Evolutionary conservation across 2,888 invertebrate species (phyloP), one percentile per base, ranked within the genome.

Genomic region (Drosophila kambysellisi): DNA sequence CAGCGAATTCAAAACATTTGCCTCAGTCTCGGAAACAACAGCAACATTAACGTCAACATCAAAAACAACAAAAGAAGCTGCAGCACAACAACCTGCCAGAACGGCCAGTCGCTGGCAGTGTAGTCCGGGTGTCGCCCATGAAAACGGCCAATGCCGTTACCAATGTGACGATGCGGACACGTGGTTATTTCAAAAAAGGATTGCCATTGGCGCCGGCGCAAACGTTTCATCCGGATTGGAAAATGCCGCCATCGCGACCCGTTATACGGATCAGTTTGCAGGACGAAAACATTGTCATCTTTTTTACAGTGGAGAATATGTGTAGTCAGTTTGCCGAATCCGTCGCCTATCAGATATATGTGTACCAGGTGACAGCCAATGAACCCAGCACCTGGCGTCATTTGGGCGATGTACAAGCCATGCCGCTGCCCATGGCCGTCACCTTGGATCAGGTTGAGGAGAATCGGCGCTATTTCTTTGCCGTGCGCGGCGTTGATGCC

Each of bases 371-470:
- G 93, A 95, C 96, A 0, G 93, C 94, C 7, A 94, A 95, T 4
- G 94, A 95, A 3, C 96, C 97, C 4, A 95, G 94, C 81, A 95
- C 96, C 61, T 99, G 99, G 99, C 97, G 98, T 83, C 98, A 97
- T 94, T 98, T 99, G 62, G 99, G 98, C 3, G 98, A 98, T 92
- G 98, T 99, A 0, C 97, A 97, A 93, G 98, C 98, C 0, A 94
- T 99, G 88, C 96, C 97, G 0, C 93, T 99, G 70, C 99, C 99
- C 0, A 99, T 99, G 99, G 98, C 99, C 0, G 99, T 98, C 81
- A 98, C 98, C 0, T 93, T 98, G 43, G 98, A 97, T 2, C 97
- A 98, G 93, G 98, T 99, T 92, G 96, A 97, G 90, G 96, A 97
- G 83, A 98, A 98, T 46, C 93, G 97, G 92, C 97, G 97, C 89